A percentile compares a stretch with the other conserved stretches of the same genome.
These are phyloP conservation scores for Sterrhoptilus dennistouni DNA, from an alignment of 2,113 vertebrate genomes.

Conservation along the genomic window DNA sequence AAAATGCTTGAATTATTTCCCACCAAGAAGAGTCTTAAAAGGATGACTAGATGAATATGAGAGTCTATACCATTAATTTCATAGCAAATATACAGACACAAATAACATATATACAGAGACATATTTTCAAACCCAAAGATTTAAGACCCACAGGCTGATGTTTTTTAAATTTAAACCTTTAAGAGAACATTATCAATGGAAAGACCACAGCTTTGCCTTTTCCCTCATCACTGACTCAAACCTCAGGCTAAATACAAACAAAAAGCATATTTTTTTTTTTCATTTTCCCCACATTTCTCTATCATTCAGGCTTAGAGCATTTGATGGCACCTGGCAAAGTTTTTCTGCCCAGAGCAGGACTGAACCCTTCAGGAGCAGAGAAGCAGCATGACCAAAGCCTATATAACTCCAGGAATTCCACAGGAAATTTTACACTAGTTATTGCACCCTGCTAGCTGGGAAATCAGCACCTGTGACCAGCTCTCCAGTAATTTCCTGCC, in stretches of 20 bases:
- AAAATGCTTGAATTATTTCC: background rate
- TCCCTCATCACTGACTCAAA: background rate
- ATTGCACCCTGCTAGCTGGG: background rate
- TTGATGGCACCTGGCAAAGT: background rate
- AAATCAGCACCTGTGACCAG: background rate
- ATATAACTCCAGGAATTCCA: background rate
- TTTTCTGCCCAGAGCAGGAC: background rate
- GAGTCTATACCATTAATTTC: background rate
- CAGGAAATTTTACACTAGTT: background rate
- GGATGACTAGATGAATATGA: background rate
- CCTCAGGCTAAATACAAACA: background rate
- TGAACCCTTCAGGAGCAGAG: background rate
- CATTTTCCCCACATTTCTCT: background rate
- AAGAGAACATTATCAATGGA: background rate
- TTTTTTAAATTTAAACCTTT: background rate
- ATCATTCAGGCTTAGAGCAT: background rate
- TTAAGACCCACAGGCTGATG: background rate
- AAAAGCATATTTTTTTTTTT: rapidly evolving
- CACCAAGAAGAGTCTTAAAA: background rate
- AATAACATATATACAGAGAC: background rate
- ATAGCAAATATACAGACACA: background rate
- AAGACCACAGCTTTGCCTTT: background rate
- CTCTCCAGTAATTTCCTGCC: background rate
- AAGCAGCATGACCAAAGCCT: background rate
- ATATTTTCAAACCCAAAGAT: background rate